These are phyloP conservation scores for Drosophila auraria DNA, from an alignment of 1,140 invertebrate species.

Conservation along the genomic window DNA sequence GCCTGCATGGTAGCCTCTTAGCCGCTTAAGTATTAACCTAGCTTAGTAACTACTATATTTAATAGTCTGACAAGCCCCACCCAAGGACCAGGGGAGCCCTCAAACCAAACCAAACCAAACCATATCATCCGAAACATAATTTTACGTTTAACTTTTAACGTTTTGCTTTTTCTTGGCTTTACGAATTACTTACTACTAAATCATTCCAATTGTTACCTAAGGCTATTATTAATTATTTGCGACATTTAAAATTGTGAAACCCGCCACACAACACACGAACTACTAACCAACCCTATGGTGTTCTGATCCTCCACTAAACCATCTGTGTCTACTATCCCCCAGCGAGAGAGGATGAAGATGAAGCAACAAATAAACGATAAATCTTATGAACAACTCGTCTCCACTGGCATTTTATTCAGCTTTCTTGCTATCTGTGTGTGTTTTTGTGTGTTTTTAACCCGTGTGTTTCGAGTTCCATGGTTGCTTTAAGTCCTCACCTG, in stretches of 20 bases:
- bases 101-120: constrained; percentile 30
- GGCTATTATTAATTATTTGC: constrained; percentile 48
- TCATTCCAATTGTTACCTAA: constrained; percentile 47
- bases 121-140: constrained; percentile 31
- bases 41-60: constrained; percentile 1
- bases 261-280: constrained; percentile 33
- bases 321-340: constrained; percentile 28
- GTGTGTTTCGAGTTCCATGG: constrained; percentile 19
- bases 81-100: constrained; percentile 35
- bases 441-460: constrained; percentile 32
- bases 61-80: constrained; percentile 42
- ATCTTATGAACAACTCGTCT: constrained; percentile 50
- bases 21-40: constrained; percentile 16
- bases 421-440: constrained; percentile 29
- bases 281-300: constrained; percentile 30
- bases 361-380: constrained; percentile 49
- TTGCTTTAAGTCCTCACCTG: constrained; percentile 28
- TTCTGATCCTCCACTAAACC: constrained; percentile 10
- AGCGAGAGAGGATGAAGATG: constrained; percentile 12
- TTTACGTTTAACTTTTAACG: constrained; percentile 27
- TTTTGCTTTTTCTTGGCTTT: constrained; percentile 42
- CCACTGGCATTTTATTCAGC: constrained; percentile 53
- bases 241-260: constrained; percentile 54
- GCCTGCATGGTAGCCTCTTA: constrained; percentile 28
- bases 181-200: constrained; percentile 38